These are phyloP conservation scores for Melitaea cinxia DNA, from an alignment of 1,140 invertebrate genomes.

Conservation along the genomic window DNA sequence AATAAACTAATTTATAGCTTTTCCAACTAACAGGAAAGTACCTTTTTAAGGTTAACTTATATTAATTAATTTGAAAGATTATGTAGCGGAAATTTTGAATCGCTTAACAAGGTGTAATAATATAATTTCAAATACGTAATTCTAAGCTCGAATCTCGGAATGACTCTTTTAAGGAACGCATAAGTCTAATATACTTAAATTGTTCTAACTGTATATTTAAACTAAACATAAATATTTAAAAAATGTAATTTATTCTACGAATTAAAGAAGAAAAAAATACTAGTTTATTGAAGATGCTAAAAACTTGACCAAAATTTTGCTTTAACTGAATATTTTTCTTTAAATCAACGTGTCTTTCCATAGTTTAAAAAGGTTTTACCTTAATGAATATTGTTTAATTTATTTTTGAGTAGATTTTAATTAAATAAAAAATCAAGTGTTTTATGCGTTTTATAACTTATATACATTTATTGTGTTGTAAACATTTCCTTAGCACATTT, in stretches of 20 bases:
- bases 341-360: slow-evolving; percentile 12
- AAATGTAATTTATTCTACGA: no score
- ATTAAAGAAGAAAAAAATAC: no score
- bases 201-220: no score
- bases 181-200: no score
- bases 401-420: slow-evolving; percentile 1
- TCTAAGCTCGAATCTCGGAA: no score
- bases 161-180: no score
- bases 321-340: slow-evolving; percentile 13
- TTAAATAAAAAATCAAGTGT: neutral
- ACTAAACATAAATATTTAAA: no score
- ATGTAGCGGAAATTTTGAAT: neutral
- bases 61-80: slow-evolving; percentile 1
- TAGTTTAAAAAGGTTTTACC: slow-evolving; percentile 6
- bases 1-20: slow-evolving; percentile 6
- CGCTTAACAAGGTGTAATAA: neutral
- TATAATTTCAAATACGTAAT: no score
- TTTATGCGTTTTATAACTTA: no score
- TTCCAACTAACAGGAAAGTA: slow-evolving; percentile 5
- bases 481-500: no score
- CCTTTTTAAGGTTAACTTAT: neutral
- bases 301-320: slow-evolving; percentile 15
- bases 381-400: neutral
- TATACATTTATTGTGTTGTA: no score
- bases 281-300: slow-evolving; percentile 14